phyloP scores from a whole-genome alignment of 2,888 invertebrate species.

The Choristoneura rosaceana region DNA sequence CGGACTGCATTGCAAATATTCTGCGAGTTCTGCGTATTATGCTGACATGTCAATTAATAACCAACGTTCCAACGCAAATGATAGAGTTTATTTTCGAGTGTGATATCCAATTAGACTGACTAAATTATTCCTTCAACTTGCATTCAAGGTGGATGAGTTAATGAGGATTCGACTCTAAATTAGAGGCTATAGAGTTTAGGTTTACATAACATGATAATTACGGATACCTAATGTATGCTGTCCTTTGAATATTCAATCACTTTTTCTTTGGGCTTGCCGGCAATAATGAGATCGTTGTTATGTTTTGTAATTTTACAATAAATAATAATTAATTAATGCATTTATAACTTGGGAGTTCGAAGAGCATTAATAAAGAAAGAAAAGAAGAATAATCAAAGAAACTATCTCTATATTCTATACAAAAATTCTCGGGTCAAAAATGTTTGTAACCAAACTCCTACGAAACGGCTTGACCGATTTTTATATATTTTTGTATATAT shows the following conservation, averaged over 20 bases:
- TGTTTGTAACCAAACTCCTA: too few relatives aligned
- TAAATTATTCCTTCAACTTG: constrained; percentile 7
- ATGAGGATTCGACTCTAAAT: not conserved
- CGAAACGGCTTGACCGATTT: too few relatives aligned
- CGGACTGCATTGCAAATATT: constrained; percentile 7
- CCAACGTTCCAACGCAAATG: not conserved
- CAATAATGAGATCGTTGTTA: too few relatives aligned
- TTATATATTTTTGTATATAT: too few relatives aligned
- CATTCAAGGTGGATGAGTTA: not conserved
- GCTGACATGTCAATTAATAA: not conserved
- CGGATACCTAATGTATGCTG: too few relatives aligned
- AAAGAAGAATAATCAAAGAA: too few relatives aligned
- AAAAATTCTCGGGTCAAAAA: too few relatives aligned
- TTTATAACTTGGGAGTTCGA: not conserved
- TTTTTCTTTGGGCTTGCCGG: too few relatives aligned
- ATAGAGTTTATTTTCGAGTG: constrained; percentile 11
- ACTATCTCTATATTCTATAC: too few relatives aligned
- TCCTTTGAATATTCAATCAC: too few relatives aligned
- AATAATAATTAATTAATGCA: too few relatives aligned
- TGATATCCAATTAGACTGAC: not conserved
- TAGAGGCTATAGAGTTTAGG: not conserved
- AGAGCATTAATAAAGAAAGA: not conserved
- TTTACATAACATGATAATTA: not conserved
- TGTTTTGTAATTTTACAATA: too few relatives aligned
- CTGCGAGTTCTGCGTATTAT: not conserved